Evolutionary conservation across 2,888 invertebrate genomes (phyloP).

Genomic region (Plebejus argus): DNA sequence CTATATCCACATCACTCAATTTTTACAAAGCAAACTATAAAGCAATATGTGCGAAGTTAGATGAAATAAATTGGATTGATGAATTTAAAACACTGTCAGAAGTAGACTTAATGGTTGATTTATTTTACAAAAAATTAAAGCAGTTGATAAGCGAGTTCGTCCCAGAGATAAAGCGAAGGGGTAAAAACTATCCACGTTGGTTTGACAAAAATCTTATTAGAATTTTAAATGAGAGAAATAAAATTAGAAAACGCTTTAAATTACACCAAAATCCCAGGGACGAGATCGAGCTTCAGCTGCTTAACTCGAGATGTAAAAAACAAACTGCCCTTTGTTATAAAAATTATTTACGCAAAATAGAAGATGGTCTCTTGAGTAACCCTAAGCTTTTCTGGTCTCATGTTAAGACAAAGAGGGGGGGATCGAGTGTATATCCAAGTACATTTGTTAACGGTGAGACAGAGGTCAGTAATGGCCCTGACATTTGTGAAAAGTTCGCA

Average conservation of each 20-base stretch:
- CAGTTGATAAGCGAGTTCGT: too few species aligned
- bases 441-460: not conserved
- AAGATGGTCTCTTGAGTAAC: conserved; percentile 5
- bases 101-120: too few species aligned
- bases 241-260: conserved; percentile 16
- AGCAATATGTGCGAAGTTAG: too few species aligned
- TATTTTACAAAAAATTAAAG: too few species aligned
- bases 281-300: not conserved
- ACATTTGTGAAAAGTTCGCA: not conserved
- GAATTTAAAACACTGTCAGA: too few species aligned
- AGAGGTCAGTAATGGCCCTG: not conserved
- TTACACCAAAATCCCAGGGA: not conserved
- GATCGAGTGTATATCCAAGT: not conserved
- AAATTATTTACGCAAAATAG: not conserved
- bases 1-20: too few species aligned
- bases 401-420: not conserved
- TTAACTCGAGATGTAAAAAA: not conserved
- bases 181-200: too few species aligned
- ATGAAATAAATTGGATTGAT: too few species aligned
- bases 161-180: too few species aligned
- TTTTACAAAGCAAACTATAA: too few species aligned
- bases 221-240: conserved; percentile 24
- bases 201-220: conserved; percentile 18
- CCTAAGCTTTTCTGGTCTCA: conserved; percentile 28
- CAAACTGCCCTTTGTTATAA: not conserved